These are phyloP conservation scores for Lepidochrysops patricia DNA, from an alignment of 2,888 invertebrate species.

Conservation along the genomic window DNA sequence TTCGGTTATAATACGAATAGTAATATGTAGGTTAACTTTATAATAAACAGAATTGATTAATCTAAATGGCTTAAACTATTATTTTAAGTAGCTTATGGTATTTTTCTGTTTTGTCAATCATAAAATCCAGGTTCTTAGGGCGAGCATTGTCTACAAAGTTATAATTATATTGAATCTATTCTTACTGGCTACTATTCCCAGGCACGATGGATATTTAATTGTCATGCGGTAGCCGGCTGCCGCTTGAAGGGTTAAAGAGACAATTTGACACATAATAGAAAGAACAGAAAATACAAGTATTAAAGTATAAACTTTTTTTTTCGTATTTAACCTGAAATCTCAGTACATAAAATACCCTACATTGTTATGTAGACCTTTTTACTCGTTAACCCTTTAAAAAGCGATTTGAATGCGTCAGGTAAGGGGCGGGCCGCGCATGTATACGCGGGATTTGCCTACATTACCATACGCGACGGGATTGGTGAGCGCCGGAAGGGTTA, in stretches of 20 bases:
- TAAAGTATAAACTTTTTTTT: too few species aligned
- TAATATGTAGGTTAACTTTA: not conserved
- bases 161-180: too few species aligned
- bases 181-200: too few species aligned
- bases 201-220: too few species aligned
- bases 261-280: too few species aligned
- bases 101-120: too few species aligned
- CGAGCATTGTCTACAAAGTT: too few species aligned
- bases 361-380: constrained; percentile 15
- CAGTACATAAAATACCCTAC: constrained; percentile 19
- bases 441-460: constrained; percentile 36
- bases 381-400: constrained; percentile 24
- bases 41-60: not conserved
- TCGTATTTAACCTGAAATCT: too few species aligned
- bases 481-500: constrained; percentile 29
- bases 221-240: too few species aligned
- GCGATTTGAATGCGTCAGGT: constrained; percentile 21
- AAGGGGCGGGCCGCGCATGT: constrained; percentile 32
- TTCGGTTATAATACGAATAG: not conserved
- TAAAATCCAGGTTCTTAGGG: too few species aligned
- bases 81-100: not conserved
- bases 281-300: too few species aligned
- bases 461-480: constrained; percentile 28
- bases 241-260: too few species aligned
- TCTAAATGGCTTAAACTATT: not conserved